Base-by-base conservation (phyloP, 2,888 invertebrate genomes). In the Apamea crenata region DNA sequence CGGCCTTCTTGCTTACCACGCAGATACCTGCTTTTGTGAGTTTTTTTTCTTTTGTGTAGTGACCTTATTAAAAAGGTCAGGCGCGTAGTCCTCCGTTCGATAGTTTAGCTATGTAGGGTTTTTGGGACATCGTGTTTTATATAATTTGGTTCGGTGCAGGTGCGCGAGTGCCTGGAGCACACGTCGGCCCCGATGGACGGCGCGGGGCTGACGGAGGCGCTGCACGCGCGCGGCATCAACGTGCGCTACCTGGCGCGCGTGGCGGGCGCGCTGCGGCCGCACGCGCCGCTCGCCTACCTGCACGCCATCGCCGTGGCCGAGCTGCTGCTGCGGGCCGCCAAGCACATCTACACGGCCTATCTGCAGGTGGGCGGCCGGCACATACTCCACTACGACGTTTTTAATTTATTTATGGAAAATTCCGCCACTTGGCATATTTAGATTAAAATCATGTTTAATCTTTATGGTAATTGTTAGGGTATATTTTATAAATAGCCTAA, bases 221-320 rank as follows among this genome's bases (percentile, higher is more conserved):
- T 99, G 94, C 99, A 99, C 96, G 98, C 98, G 90, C 98, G 99
- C 87, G 99, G 99, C 88, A 99, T 99, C 92, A 99, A 99, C 96
- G 98, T 99, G 88, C 98, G 99, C 80, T 99, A 99, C 95, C 97
- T 99, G 87, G 99, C 99, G 72, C 99, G 99, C 96, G 98, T 99
- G 69, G 98, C 99, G 69, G 97, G 98, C 82, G 98, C 98, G 94
- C 96, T 99, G 73, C 96, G 97, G 1, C 98, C 98, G 93, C 98
- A 99, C 91, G 98, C 98, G 79, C 98, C 98, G 86, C 97, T 99
- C 78, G 98, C 98, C 86, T 99, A 99, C 96, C 97, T 99, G 82
- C 98, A 99, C 97, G 98, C 98, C 86, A 99, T 99, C 91, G 98
- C 99, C 69, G 98, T 99, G 10, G 98, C 98, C n/a, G 99, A 99